phyloP scores from a whole-genome alignment of 1,140 invertebrate genomes.

The Amyelois transitella region DNA sequence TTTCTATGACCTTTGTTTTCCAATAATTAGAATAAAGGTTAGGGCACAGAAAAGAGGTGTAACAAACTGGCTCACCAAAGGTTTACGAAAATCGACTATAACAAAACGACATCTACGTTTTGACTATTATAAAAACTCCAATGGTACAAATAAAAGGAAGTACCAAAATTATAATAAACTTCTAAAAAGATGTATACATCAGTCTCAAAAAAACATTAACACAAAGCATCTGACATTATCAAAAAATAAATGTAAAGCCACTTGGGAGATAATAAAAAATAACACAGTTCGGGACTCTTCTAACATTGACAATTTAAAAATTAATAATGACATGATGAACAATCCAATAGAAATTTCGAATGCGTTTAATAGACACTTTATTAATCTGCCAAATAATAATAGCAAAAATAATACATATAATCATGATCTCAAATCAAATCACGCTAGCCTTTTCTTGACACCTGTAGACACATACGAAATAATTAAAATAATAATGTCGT shows the following conservation, averaged over 20 bases:
- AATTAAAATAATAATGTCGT: no score
- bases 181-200: background rate
- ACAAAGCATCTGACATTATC: background rate
- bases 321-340: background rate
- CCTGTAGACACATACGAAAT: no score
- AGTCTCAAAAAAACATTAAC: conserved; percentile 1
- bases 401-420: background rate
- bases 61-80: no score
- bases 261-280: conserved; percentile 3
- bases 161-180: background rate
- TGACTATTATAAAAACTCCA: background rate
- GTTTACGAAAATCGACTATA: no score
- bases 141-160: background rate
- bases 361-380: conserved; percentile 3
- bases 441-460: no score
- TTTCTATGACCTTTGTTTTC: no score
- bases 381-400: conserved; percentile 5
- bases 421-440: background rate
- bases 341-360: conserved; percentile 4
- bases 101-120: no score
- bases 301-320: background rate
- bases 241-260: conserved; percentile 4
- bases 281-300: background rate
- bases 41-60: no score
- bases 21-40: no score